phyloP scores from a whole-genome alignment of 2,888 invertebrate species.

The Chouioia cunea region DNA sequence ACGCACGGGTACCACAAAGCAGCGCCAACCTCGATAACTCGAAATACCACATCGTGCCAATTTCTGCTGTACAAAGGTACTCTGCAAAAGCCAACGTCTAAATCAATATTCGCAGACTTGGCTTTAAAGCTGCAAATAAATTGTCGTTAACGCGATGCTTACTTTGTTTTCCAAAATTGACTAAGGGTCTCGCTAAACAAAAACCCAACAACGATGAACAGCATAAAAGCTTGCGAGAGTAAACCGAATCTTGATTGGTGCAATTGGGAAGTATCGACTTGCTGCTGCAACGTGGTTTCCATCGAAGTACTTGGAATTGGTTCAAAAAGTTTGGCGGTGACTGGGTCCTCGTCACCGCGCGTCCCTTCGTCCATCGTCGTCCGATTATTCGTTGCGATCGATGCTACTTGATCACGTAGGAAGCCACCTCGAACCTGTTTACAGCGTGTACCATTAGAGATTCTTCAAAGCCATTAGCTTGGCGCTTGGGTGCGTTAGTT shows the following conservation, averaged over 20 bases:
- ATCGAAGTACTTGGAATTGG: conserved; percentile 59
- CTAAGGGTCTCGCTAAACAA: conserved; percentile 91
- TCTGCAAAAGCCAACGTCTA: conserved; percentile 69
- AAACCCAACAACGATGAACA: conserved; percentile 89
- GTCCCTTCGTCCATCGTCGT: conserved; percentile 54
- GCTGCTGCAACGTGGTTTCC: conserved; percentile 61
- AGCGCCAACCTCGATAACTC: conserved; percentile 91
- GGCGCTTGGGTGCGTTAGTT: conserved; percentile 51
- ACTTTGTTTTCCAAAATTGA: conserved; percentile 95
- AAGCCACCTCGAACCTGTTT: conserved; percentile 85
- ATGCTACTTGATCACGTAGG: conserved; percentile 78
- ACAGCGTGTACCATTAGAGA: too few relatives aligned
- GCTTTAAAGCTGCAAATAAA: background rate
- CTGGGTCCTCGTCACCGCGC: conserved; percentile 69
- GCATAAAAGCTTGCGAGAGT: conserved; percentile 90
- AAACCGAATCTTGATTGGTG: conserved; percentile 92
- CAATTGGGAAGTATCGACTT: conserved; percentile 86
- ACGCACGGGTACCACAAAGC: conserved; percentile 96
- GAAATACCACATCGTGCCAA: conserved; percentile 92
- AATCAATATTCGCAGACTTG: background rate
- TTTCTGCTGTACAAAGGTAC: conserved; percentile 91
- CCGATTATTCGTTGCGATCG: conserved; percentile 69
- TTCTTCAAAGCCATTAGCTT: too few relatives aligned
- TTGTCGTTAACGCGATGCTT: conserved; percentile 61
- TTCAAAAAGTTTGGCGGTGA: conserved; percentile 64